Base-by-base conservation (phyloP, 2,888 invertebrate genomes). In the Agrilus biguttatus region DNA sequence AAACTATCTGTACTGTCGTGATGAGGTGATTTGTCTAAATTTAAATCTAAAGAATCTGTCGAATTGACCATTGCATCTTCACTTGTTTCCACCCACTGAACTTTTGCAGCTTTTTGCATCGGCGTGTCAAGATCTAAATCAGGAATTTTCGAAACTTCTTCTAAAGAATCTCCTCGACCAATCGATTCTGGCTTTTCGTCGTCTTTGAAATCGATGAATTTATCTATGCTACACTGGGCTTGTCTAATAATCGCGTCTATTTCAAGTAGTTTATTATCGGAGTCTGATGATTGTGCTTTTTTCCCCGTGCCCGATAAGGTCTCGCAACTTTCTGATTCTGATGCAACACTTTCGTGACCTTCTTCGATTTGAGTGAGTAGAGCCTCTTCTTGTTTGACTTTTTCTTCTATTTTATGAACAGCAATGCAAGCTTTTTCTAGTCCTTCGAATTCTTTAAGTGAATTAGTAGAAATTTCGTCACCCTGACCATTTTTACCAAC, bases 381-480 rank as follows among this genome's bases (percentile, higher is more conserved):
- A 14, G 84, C 84, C 55, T 89, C 90, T 61, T 91, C 90, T 65
- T 88, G 87, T 55, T 84, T 80, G 0, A 85, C 89, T 47, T 82
- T 77, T 37, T 83, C 73, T 68, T 92, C 91, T 41, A 86, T 83
- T 53, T 79, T 75, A 49, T 87, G 80, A 0, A 84, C 88, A 61
- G 87, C 88, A 37, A 84, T 74, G 55, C 90, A 86, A 17, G 91
- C 91, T 47, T 79, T 81, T 67, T 95, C 93, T 2, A 93, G 65
- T 0, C 87, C 85, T 70, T 95, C 93, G 62, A 93, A 93, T 62
- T 95, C 93, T 62, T 88, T 87, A 17, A 93, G 68, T 36, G 92
- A 92, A 7, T 84, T 85, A 23, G 86, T 68, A 2, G 90, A 90
- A 37, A 89, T 72, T 58, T 91, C 90, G 62, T 91, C 92, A 1